Evolutionary conservation across 2,113 vertebrate genomes (phyloP).

Genomic region (Tragelaphus scriptus): DNA sequence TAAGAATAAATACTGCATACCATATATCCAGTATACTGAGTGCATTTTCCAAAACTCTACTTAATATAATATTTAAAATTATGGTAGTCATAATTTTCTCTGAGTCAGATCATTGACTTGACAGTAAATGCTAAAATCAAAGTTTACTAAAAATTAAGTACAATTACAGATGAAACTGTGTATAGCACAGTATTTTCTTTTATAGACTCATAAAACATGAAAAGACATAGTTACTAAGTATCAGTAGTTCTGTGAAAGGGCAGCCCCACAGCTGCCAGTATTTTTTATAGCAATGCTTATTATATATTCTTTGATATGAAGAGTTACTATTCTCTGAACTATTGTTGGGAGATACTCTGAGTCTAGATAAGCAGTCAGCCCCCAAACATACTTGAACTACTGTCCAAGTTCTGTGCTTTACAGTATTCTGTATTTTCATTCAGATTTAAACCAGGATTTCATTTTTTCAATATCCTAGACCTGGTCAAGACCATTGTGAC

Average conservation of each 20-base stretch:
- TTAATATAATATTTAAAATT: constrained; percentile 32
- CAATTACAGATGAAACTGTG: not conserved
- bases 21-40: not conserved
- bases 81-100: not conserved
- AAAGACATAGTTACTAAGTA: not conserved
- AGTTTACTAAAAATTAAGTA: constrained; percentile 31
- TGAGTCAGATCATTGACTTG: constrained; percentile 16
- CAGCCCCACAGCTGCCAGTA: not conserved
- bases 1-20: not conserved
- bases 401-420: not conserved
- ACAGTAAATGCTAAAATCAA: constrained; percentile 23
- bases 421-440: constrained; percentile 6
- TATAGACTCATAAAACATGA: not conserved
- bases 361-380: not conserved
- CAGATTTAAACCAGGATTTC: constrained; percentile 9
- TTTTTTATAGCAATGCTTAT: not conserved
- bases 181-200: not conserved
- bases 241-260: not conserved
- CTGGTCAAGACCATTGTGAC: not conserved
- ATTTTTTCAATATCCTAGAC: not conserved
- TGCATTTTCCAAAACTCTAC: not conserved
- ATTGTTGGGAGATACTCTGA: not conserved
- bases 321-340: not conserved
- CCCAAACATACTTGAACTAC: not conserved
- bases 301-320: not conserved